Percentiles rank a stretch among this genome's conserved stretches.
Conservation (phyloP, 2,113 vertebrate species). For the Plotosus lineatus region DNA sequence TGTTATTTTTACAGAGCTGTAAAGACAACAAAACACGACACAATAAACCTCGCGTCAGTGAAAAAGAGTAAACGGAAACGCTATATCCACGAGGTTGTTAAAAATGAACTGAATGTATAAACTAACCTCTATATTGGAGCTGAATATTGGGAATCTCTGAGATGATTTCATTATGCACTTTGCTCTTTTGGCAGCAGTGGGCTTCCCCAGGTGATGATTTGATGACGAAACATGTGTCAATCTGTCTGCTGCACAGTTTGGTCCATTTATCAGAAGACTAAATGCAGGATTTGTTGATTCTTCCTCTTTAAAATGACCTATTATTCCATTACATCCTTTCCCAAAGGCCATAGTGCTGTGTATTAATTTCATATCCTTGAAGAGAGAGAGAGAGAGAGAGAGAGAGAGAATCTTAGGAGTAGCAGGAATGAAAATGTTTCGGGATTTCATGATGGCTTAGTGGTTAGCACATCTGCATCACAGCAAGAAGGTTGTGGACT, state of each 20-base stretch:
- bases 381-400: conserved; percentile 36
- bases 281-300: conserved; percentile 44
- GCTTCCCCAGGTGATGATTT: conserved; percentile 31
- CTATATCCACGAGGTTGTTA: not conserved
- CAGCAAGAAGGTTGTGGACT: too few relatives aligned
- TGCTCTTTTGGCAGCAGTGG: conserved; percentile 45
- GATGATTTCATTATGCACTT: conserved; percentile 53
- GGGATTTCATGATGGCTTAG: too few relatives aligned
- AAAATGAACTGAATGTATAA: not conserved
- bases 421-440: not conserved
- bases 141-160: conserved; percentile 56
- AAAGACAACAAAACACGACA: not conserved
- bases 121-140: conserved; percentile 68
- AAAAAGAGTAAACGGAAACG: not conserved
- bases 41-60: not conserved
- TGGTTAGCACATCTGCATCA: too few relatives aligned
- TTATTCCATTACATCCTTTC: conserved; percentile 50
- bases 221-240: conserved; percentile 13
- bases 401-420: not conserved
- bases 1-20: conserved; percentile 58
- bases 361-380: conserved; percentile 61
- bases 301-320: conserved; percentile 49
- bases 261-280: conserved; percentile 23
- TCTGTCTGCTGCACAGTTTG: conserved; percentile 39
- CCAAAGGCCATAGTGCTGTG: conserved; percentile 28